Evolutionary conservation across 2,113 vertebrate genomes (phyloP).

Genomic region (Desmodus rotundus): DNA sequence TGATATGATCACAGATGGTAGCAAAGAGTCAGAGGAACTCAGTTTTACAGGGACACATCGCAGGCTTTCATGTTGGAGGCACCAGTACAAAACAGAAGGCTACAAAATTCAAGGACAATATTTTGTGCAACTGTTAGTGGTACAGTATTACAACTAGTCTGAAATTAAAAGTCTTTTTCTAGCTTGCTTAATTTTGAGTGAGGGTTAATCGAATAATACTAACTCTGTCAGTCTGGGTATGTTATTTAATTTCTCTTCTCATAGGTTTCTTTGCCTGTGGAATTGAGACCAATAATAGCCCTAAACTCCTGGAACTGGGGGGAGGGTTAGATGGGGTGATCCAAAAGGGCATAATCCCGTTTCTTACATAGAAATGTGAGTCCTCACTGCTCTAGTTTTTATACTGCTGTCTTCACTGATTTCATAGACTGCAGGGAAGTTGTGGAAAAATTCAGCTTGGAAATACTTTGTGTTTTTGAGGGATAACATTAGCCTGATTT

Average conservation of each 20-base stretch:
- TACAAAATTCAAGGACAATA: not conserved
- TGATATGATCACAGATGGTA: slow-evolving; percentile 67
- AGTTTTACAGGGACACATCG: slow-evolving; percentile 40
- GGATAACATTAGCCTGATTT: not conserved
- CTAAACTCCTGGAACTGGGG: not conserved
- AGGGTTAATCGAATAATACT: not conserved
- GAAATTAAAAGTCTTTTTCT: not conserved
- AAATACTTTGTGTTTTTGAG: not conserved
- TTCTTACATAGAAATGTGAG: not conserved
- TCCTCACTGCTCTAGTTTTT: not conserved
- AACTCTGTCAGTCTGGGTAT: not conserved
- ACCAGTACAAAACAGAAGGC: not conserved
- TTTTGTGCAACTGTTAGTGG: not conserved
- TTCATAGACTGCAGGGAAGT: not conserved
- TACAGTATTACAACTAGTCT: not conserved
- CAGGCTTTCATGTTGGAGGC: slow-evolving; percentile 12
- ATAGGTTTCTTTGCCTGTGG: not conserved
- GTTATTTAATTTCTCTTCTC: not conserved
- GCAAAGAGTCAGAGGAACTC: slow-evolving; percentile 50
- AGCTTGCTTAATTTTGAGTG: not conserved
- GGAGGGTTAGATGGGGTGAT: not conserved
- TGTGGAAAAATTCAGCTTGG: not conserved
- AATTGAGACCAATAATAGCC: not conserved
- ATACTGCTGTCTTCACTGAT: not conserved
- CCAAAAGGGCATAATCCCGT: not conserved